These are phyloP conservation scores for Andrena camellia DNA, from an alignment of 2,888 invertebrate species.

Conservation along the genomic window DNA sequence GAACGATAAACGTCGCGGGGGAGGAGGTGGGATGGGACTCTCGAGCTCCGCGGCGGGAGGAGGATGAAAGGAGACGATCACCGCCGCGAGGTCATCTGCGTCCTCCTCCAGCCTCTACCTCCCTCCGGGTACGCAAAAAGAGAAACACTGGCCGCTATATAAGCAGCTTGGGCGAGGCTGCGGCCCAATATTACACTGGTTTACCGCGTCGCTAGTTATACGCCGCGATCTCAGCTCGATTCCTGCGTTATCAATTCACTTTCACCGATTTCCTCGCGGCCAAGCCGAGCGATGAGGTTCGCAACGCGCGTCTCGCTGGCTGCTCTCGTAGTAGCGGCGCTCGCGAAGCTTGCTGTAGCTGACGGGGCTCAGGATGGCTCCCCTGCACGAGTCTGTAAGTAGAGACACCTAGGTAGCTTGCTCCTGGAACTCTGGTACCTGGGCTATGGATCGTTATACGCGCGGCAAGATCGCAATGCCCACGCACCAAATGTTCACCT, in stretches of 20 bases:
- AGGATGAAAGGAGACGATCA: not conserved
- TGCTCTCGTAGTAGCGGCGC: not conserved
- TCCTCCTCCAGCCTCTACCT: constrained; percentile 14
- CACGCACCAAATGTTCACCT: too few relatives aligned
- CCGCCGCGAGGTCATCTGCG: constrained; percentile 10
- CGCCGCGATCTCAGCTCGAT: too few relatives aligned
- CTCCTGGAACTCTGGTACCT: too few relatives aligned
- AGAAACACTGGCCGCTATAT: constrained; percentile 59
- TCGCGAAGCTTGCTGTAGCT: not conserved
- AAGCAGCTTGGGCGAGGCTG: constrained; percentile 20
- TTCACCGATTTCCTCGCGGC: not conserved
- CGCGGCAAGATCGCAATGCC: too few relatives aligned
- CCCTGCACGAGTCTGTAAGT: constrained; percentile 27
- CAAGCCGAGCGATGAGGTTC: not conserved
- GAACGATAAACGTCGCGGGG: not conserved
- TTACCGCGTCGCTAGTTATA: not conserved
- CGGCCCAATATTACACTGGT: not conserved
- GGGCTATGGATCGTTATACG: too few relatives aligned
- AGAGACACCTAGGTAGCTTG: not conserved
- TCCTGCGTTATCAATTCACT: not conserved
- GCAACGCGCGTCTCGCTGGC: not conserved
- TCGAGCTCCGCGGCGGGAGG: not conserved
- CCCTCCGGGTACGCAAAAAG: constrained; percentile 33
- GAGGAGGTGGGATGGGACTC: not conserved
- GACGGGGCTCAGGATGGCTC: not conserved